These are phyloP conservation scores for Bettongia penicillata DNA, from an alignment of 2,113 vertebrate species.

Conservation along the genomic window DNA sequence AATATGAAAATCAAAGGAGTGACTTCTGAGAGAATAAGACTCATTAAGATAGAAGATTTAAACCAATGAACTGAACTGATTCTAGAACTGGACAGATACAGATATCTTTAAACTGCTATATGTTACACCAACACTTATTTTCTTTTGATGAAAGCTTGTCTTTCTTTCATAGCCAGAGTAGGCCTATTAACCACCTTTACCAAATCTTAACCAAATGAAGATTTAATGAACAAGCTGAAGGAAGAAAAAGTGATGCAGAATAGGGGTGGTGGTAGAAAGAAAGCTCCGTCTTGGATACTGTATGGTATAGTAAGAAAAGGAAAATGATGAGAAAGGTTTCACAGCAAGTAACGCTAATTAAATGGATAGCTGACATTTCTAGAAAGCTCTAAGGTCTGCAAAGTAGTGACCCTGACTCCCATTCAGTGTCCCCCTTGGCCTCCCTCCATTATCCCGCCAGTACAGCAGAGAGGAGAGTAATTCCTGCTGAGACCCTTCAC, in stretches of 20 bases:
- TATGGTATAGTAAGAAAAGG: background rate
- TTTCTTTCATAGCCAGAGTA: background rate
- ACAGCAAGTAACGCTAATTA: background rate
- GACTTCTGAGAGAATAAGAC: background rate
- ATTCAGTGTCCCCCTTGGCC: fast-evolving
- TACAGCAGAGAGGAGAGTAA: background rate
- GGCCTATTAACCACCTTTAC: background rate
- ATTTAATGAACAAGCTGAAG: background rate
- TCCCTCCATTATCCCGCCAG: background rate
- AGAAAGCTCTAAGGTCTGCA: background rate
- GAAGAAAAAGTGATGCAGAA: background rate
- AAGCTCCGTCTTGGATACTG: background rate
- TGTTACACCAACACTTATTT: no score
- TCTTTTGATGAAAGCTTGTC: background rate
- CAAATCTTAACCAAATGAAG: background rate
- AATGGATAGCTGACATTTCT: background rate
- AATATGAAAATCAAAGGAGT: background rate
- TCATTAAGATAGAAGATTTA: background rate
- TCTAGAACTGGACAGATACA: background rate
- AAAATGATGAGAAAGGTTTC: background rate
- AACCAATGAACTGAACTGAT: background rate
- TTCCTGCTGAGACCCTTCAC: background rate
- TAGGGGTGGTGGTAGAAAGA: background rate
- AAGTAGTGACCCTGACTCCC: background rate
- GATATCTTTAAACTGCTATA: background rate